Conservation (phyloP, 2,113 vertebrate genomes). For the Meriones unguiculatus region DNA sequence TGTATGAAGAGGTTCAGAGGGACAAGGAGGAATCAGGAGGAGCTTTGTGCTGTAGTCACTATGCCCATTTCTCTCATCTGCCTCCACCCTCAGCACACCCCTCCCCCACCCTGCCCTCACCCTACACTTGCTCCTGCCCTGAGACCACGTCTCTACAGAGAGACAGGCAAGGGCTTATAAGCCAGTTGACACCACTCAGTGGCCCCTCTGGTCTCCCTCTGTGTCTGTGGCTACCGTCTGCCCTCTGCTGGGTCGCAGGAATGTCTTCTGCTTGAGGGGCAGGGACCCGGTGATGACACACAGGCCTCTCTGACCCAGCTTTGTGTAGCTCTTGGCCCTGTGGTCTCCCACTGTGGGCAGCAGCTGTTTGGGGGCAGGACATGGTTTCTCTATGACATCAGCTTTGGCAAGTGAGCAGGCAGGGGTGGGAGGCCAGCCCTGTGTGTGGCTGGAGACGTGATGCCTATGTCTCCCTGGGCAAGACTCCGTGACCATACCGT, state of each 20-base stretch:
- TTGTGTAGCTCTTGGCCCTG: neutral
- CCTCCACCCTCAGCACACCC: neutral
- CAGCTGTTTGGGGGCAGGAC: neutral
- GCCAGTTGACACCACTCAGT: neutral
- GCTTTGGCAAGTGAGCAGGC: neutral
- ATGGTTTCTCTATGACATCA: neutral
- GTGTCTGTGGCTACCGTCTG: neutral
- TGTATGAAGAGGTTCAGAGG: neutral
- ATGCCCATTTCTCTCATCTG: neutral
- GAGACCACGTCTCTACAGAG: neutral
- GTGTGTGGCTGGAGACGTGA: neutral
- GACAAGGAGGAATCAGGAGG: neutral
- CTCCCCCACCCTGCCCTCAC: neutral
- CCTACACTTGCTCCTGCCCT: neutral
- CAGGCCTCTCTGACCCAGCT: neutral
- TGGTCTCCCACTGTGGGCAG: neutral
- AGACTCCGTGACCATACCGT: neutral
- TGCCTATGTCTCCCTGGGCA: neutral
- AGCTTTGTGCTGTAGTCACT: neutral
- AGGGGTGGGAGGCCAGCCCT: neutral
- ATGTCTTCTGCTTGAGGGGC: neutral
- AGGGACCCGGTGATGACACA: neutral
- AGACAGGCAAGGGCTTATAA: neutral
- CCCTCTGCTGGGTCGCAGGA: conserved; percentile 22
- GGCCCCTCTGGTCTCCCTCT: neutral